A percentile compares a stretch with the other conserved stretches of the same genome.
Conservation (phyloP, 2,113 vertebrate genomes). For the Taxidea taxus region DNA sequence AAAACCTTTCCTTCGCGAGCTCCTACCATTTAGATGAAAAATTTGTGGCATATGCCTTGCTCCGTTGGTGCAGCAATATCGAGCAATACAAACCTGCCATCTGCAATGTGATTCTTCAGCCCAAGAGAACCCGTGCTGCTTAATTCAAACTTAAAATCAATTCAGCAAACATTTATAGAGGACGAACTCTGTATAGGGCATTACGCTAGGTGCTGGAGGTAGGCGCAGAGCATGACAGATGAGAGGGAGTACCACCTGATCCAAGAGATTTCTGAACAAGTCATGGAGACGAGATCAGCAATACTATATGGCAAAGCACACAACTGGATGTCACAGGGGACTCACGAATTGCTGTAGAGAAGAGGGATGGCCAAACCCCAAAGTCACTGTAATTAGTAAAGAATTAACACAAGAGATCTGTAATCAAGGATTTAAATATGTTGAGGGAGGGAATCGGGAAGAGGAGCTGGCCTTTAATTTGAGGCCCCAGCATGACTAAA, state of each 20-base stretch:
- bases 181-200: background rate
- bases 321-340: background rate
- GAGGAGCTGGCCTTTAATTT: background rate
- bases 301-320: background rate
- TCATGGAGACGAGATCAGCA: background rate
- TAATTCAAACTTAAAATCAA: conserved; percentile 41
- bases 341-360: background rate
- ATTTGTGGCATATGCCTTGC: conserved; percentile 76
- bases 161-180: conserved; percentile 45
- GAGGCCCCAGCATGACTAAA: background rate
- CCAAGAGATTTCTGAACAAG: background rate
- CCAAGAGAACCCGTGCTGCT: conserved; percentile 18
- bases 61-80: conserved; percentile 61
- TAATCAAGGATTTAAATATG: background rate
- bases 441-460: background rate
- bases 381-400: background rate
- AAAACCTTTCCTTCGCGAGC: background rate
- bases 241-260: background rate
- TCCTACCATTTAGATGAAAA: conserved; percentile 72
- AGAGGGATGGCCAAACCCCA: background rate
- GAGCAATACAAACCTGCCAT: conserved; percentile 26
- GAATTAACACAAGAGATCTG: background rate
- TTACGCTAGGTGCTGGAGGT: background rate
- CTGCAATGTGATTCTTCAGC: conserved; percentile 52
- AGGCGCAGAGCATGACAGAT: background rate